Base-by-base conservation (phyloP, 2,797 vertebrate genomes). In the Rhynchotus rufescens region DNA sequence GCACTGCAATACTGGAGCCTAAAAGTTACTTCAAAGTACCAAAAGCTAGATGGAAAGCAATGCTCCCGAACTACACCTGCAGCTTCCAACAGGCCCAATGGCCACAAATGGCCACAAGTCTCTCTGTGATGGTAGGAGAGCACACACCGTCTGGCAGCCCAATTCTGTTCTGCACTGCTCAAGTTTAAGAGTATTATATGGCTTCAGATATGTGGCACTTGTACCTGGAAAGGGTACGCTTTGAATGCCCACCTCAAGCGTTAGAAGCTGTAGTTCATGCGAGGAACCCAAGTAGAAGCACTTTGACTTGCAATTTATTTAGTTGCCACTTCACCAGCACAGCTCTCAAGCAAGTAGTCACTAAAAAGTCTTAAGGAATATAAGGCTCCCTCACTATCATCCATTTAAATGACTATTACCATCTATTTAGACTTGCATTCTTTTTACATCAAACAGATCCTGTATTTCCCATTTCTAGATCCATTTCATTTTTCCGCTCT, bases 131-230 rank as follows among this genome's bases (percentile, higher is more conserved):
- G 62, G 38, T n/a, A 47, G 20, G 25, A n/a, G 59, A 0, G 0
- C 8, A 60, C 3, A 32, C 0, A 1, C 1, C 1, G 21, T 28
- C 19, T 45, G n/a, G 22, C 16, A 54, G 52, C 42, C 80, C 32
- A 28, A 3, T 52, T 57, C 73, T 64, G 28, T 36, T 17, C 30
- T 0, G 1, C 26, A 44, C 32, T 30, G 9, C 28, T 38, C 45
- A 61, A 60, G 40, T 49, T 5, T 12, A 60, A 44, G 6, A 6
- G 4, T 15, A 9, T 2, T 21, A 8, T 4, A 34, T 10, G 45
- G 25, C 9, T 82, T 52, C 11, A 67, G 23, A 36, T 16, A 56
- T 1, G 44, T 0, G 67, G 52, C 52, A 76, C 9, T 60, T 84
- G 49, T 30, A 68, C 34, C 20, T 75, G 51, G 36, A 61, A 90